Conservation (phyloP, 2,113 vertebrate species). For the Vireo altiloquus region DNA sequence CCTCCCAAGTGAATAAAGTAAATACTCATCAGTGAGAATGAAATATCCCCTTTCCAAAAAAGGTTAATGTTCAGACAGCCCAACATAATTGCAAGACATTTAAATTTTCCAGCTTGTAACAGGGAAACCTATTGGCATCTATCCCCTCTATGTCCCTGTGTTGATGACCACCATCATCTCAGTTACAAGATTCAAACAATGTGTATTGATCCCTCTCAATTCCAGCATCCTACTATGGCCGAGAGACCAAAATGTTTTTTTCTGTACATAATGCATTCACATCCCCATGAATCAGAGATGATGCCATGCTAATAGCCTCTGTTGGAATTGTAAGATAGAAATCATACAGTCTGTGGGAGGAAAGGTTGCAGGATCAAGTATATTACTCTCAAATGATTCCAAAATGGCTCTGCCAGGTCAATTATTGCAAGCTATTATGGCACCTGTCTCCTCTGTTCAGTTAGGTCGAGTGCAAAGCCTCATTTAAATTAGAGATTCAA, state of each 20-base stretch:
- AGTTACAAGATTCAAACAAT: background rate
- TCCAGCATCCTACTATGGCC: background rate
- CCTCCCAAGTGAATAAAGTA: background rate
- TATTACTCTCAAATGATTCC: slow-evolving; percentile 18
- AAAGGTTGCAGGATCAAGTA: slow-evolving; percentile 32
- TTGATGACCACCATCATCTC: background rate
- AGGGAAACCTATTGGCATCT: background rate
- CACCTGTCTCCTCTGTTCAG: background rate
- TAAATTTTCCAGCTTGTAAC: background rate
- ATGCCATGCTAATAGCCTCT: background rate
- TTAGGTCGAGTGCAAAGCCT: background rate
- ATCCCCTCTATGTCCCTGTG: rapidly evolving
- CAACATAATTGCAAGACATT: background rate
- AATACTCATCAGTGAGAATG: background rate
- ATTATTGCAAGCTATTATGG: background rate
- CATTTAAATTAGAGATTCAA: background rate
- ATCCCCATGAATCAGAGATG: background rate
- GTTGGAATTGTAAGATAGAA: background rate
- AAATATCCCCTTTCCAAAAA: background rate
- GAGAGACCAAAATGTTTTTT: background rate
- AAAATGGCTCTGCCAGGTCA: background rate
- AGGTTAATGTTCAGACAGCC: background rate
- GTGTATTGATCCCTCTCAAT: background rate
- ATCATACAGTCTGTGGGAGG: background rate
- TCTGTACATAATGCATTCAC: background rate